Base-by-base conservation (phyloP, 1,140 invertebrate species). In the Onthophagus taurus region DNA sequence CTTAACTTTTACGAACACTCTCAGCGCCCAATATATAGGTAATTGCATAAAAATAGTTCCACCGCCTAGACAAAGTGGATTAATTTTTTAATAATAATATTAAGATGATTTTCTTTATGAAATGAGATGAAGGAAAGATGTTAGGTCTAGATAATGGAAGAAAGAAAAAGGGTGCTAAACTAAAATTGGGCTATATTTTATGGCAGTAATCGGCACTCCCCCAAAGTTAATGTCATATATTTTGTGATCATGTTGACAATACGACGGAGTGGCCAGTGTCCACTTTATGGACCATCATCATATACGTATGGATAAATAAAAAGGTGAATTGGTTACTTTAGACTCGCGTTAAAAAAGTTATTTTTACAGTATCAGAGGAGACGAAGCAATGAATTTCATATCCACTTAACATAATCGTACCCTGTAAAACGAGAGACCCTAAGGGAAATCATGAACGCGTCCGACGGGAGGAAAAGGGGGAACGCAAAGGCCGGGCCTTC, bases 381-480 rank as follows among this genome's bases (percentile, higher is more conserved):
- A 31, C 37, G 49, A 52, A 49, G 50, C 55, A 57, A 59, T 55
- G 59, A 61, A 59, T 55, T 57, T 59, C 57, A 59, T 61, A 59
- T 59, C 59, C 57, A 58, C 57, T 61, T 59, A 61, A 59, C 57
- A 59, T 59, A 61, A 61, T 61, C 57, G 59, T 52, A 47, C 52
- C 35, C 44, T 51, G 52, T 51, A 56, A 51, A 55, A 55, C 51
- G 49, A 47, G 48, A 53, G 52, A 61, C 48, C 59, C 59, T 59
- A 42, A 57, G 59, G 59, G 59, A 61, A 61, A 61, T 61, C 59
- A 61, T 52, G 51, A 50, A 42, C 29, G 31, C 43, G 44, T 29
- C 42, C 47, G 44, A 33, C 44, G 45, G 45, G 50, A 45, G 52
- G 44, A 45, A 44, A 21, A 21, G 18, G 42, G 30, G 38, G 30